These are phyloP conservation scores for Ctenomys sociabilis DNA, from an alignment of 2,113 vertebrate species.

Conservation along the genomic window DNA sequence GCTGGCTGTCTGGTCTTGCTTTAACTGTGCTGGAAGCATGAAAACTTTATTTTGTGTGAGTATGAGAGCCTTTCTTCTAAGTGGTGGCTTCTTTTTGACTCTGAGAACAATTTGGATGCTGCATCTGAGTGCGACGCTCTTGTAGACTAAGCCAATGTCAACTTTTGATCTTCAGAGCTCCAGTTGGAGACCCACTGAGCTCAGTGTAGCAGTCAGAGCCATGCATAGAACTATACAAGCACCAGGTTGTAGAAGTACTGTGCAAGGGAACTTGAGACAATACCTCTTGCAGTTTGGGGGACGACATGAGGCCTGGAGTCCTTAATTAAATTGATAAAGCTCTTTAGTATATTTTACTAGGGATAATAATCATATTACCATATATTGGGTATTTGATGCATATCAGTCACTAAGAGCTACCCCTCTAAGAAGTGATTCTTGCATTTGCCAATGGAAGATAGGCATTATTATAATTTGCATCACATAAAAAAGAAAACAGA, in stretches of 20 bases:
- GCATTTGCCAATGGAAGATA: background rate
- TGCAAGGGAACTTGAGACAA: background rate
- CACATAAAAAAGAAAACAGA: background rate
- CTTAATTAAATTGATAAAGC: background rate
- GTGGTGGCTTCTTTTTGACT: background rate
- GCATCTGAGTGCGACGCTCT: background rate
- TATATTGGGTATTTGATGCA: background rate
- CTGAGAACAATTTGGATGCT: background rate
- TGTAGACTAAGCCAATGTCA: background rate
- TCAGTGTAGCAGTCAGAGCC: background rate
- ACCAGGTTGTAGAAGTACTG: background rate
- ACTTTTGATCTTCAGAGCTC: background rate
- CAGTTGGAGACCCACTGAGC: background rate
- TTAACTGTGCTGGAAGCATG: background rate
- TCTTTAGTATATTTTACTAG: background rate
- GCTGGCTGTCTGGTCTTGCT: background rate
- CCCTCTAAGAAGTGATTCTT: background rate
- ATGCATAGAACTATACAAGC: fast-evolving
- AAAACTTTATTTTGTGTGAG: background rate
- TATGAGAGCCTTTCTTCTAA: background rate
- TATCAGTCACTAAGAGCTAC: background rate
- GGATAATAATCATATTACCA: background rate
- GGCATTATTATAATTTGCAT: background rate
- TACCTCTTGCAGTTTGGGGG: background rate
- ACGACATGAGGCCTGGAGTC: background rate